Conservation (phyloP, 2,113 vertebrate species). For the Myrmophylax atrothorax region DNA sequence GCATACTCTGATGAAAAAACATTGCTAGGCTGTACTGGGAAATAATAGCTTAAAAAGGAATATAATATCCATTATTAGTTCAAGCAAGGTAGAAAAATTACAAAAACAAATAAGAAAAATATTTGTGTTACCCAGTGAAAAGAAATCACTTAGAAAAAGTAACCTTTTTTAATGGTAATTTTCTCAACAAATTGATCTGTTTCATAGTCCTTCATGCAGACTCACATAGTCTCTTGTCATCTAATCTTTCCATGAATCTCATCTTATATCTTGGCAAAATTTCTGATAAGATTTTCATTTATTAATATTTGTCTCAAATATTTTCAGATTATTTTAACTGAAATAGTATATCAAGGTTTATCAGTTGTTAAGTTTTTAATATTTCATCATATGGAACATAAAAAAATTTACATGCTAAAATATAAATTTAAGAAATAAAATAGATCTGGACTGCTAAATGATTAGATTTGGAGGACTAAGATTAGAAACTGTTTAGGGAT, state of each 20-base stretch:
- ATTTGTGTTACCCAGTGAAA: not conserved
- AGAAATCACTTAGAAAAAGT: not conserved
- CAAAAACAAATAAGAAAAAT: not conserved
- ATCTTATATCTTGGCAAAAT: not conserved
- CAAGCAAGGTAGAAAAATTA: not conserved
- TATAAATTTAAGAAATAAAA: not conserved
- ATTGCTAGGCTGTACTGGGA: not conserved
- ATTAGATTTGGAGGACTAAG: not conserved
- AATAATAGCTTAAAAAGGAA: not conserved
- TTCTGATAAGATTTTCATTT: not conserved
- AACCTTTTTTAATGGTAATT: not conserved
- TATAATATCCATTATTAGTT: not conserved
- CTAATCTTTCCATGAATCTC: not conserved
- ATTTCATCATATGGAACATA: not conserved
- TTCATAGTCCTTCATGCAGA: not conserved
- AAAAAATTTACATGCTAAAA: not conserved
- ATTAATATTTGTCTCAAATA: not conserved
- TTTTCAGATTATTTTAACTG: not conserved
- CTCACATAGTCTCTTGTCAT: not conserved
- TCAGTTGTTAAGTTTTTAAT: not conserved
- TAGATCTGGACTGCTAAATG: not conserved
- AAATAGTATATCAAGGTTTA: not conserved
- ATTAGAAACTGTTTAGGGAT: not conserved
- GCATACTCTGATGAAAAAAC: not conserved
- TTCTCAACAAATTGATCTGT: not conserved